Evolutionary conservation across 2,888 invertebrate species (phyloP), one percentile per base, ranked within the genome.

Genomic region (Sinelater perroti): DNA sequence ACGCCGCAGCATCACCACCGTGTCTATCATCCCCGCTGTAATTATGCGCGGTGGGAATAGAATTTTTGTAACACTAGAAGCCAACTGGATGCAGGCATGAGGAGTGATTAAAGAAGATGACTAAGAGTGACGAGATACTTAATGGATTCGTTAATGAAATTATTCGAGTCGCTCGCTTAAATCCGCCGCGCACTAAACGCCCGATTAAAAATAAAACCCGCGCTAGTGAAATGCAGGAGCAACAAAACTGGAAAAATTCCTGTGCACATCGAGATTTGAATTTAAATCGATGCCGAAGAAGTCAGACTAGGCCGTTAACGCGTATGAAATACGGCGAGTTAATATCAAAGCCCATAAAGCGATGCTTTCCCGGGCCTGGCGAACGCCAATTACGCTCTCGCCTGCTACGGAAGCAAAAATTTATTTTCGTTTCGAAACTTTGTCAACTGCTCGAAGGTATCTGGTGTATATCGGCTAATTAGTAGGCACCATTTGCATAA

Each of bases 271-370:
- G 35, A 33, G 44, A 31, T 35, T 45, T 53, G 53, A 53, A 53
- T 53, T 45, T 53, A 53, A 53, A 53, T 53, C 18, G 24, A 45
- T 31, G 20, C 20, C 17, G 26, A 53, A 53, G 44, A 33, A 53
- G 53, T 45, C 53, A 36, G 44, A 44, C 44, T 26, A 36, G 53
- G 36, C 33, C 30, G 53, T 45, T 45, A 53, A 52, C 35, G 44
- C 53, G 28, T 45, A 44, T 53, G 45, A 45, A 35, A 53, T 53
- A 52, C 52, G 31, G 26, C 30, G 30, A 38, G 40, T 31, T 30
- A 52, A 52, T 40, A 21, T 40, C 31, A 44, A 52, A 42, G 10
- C 40, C 40, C 30, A 40, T 38, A 44, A 52, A 30, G 13, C 28
- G 42, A 42, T 13, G 49, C 28, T 44, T 31, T 35, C 16, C 52